Percentiles rank a stretch among this genome's conserved stretches.
Evolutionary conservation across 2,888 invertebrate genomes (phyloP).

Genomic region (Asteroscopus sphinx): DNA sequence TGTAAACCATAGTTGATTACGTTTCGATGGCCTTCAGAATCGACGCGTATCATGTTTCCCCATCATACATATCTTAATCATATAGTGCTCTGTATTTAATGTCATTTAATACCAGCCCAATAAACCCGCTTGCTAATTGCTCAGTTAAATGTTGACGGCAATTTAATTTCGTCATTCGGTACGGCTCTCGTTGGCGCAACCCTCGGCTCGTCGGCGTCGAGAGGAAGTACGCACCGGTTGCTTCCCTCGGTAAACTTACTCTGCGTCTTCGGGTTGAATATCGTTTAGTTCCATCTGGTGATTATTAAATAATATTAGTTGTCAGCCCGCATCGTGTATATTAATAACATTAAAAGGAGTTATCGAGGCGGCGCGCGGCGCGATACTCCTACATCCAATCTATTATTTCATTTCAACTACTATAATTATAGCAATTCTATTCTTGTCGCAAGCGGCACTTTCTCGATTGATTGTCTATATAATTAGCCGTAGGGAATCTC

Average conservation of each 20-base stretch:
- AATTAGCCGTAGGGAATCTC: slow-evolving; percentile 67
- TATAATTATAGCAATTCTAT: slow-evolving; percentile 66
- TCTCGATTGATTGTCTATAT: slow-evolving; percentile 78
- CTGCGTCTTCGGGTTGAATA: slow-evolving; percentile 54
- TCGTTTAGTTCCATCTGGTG: slow-evolving; percentile 69
- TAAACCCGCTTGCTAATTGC: slow-evolving; percentile 73
- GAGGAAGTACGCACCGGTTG: slow-evolving; percentile 74
- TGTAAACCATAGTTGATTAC: slow-evolving; percentile 59
- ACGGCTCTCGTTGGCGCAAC: slow-evolving; percentile 53
- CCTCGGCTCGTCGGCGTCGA: slow-evolving; percentile 56
- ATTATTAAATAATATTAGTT: slow-evolving; percentile 72
- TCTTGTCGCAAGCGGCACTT: slow-evolving; percentile 70
- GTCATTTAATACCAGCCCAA: slow-evolving; percentile 68
- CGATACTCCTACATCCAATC: slow-evolving; percentile 50
- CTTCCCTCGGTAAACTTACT: slow-evolving; percentile 67
- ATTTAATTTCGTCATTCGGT: slow-evolving; percentile 72
- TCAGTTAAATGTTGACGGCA: slow-evolving; percentile 69
- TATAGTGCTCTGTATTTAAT: slow-evolving; percentile 65
- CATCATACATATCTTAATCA: slow-evolving; percentile 63
- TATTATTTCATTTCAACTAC: slow-evolving; percentile 64
- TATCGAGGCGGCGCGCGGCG: slow-evolving; percentile 32
- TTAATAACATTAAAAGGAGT: slow-evolving; percentile 72
- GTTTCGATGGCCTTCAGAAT: slow-evolving; percentile 64
- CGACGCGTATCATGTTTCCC: slow-evolving; percentile 68
- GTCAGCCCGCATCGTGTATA: slow-evolving; percentile 70